phyloP scores from a whole-genome alignment of 2,797 vertebrate species.

The Acridotheres tristis region DNA sequence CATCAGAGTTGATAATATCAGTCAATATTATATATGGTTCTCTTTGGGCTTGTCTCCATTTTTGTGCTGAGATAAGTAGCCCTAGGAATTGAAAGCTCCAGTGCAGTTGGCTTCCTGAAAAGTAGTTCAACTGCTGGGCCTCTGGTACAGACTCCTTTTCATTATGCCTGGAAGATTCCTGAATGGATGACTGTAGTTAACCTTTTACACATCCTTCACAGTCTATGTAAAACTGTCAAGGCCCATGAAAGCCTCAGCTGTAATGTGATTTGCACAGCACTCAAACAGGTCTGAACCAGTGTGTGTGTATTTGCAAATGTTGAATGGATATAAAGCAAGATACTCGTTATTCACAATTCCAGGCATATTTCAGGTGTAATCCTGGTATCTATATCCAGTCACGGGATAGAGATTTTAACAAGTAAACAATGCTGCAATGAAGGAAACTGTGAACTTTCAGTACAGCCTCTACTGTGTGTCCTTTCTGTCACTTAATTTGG shows the following conservation, averaged over 20 bases:
- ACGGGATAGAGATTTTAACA: neutral
- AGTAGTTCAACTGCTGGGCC: neutral
- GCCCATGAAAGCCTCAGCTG: neutral
- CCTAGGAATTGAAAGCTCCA: neutral
- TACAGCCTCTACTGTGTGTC: neutral
- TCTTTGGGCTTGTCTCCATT: neutral
- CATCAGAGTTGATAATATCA: neutral
- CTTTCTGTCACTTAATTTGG: neutral
- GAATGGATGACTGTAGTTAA: neutral
- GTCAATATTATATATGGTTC: neutral
- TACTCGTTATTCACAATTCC: neutral
- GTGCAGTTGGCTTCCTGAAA: neutral
- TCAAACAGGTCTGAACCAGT: accelerated
- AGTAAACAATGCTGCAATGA: neutral
- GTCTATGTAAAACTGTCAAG: accelerated
- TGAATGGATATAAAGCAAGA: neutral
- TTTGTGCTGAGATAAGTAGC: neutral
- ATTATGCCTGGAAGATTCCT: neutral
- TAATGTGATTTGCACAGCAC: neutral
- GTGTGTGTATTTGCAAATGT: neutral
- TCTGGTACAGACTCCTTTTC: neutral
- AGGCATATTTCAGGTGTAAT: neutral
- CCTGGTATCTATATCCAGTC: neutral
- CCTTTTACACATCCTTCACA: neutral
- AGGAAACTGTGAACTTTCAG: neutral